Conservation (phyloP, 2,888 invertebrate species). For the Eupithecia tripunctaria region DNA sequence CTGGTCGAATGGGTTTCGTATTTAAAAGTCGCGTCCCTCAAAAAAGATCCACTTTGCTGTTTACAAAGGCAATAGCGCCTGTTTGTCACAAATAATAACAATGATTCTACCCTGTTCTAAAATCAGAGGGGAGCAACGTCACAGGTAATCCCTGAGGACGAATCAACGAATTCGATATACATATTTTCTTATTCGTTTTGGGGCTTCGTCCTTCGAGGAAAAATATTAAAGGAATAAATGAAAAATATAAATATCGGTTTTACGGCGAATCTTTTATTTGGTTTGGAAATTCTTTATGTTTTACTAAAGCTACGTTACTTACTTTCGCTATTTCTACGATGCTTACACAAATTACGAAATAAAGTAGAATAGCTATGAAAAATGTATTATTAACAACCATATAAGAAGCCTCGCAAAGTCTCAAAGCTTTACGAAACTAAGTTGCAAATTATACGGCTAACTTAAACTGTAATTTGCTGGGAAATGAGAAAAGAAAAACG, state of each 20-base stretch:
- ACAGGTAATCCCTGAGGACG: neutral
- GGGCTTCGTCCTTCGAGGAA: neutral
- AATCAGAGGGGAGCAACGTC: neutral
- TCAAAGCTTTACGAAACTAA: constrained; percentile 37
- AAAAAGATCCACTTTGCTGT: neutral
- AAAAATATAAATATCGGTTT: constrained; percentile 2
- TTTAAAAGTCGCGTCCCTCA: neutral
- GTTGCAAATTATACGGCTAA: constrained; percentile 46
- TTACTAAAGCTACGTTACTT: neutral
- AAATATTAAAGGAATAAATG: neutral
- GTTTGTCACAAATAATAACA: neutral
- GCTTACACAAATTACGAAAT: no score
- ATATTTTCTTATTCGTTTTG: neutral
- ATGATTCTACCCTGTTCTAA: neutral
- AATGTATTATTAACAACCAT: neutral
- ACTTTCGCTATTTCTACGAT: no score
- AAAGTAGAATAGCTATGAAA: neutral
- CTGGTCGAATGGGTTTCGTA: neutral
- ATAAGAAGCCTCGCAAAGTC: constrained; percentile 25
- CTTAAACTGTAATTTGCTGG: constrained; percentile 38
- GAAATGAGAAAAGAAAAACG: constrained; percentile 38
- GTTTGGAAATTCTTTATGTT: neutral
- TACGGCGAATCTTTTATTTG: neutral
- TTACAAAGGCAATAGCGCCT: neutral
- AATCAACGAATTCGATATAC: neutral